Conservation (phyloP, 2,797 vertebrate genomes). For the Octomys mimax region DNA sequence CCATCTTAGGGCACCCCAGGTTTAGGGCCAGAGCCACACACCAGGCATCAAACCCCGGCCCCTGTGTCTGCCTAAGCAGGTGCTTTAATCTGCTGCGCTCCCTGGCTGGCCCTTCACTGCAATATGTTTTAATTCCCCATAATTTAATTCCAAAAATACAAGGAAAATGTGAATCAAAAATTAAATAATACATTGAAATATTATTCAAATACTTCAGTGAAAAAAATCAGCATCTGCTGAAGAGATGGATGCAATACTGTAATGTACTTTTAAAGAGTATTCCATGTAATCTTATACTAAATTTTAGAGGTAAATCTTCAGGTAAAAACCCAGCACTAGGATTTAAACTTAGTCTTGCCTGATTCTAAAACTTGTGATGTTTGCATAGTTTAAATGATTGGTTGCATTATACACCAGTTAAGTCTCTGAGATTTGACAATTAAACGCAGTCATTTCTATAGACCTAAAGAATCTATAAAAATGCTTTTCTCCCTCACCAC, state of each 20-base stretch:
- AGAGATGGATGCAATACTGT: no score
- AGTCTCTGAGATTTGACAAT: constrained; percentile 69
- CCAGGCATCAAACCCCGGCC: no score
- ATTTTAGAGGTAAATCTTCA: neutral
- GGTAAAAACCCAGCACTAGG: neutral
- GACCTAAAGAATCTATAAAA: constrained; percentile 41
- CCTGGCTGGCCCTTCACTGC: neutral
- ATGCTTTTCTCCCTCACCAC: constrained; percentile 28
- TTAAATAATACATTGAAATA: neutral
- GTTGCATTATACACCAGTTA: constrained; percentile 52
- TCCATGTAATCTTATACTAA: no score
- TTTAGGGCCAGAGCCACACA: no score
- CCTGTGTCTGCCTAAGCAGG: no score
- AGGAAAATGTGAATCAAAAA: neutral
- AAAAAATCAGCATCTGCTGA: no score
- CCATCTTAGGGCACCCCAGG: no score
- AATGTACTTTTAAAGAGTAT: no score
- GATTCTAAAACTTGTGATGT: neutral
- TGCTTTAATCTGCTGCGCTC: no score
- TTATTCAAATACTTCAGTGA: neutral
- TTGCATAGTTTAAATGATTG: constrained; percentile 34
- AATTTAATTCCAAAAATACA: neutral
- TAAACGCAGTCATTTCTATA: constrained; percentile 71
- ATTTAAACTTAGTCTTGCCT: neutral
- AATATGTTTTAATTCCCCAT: neutral